Evolutionary conservation across 2,888 invertebrate species (phyloP), one percentile per base, ranked within the genome.

Genomic region (Laspeyria flexula): DNA sequence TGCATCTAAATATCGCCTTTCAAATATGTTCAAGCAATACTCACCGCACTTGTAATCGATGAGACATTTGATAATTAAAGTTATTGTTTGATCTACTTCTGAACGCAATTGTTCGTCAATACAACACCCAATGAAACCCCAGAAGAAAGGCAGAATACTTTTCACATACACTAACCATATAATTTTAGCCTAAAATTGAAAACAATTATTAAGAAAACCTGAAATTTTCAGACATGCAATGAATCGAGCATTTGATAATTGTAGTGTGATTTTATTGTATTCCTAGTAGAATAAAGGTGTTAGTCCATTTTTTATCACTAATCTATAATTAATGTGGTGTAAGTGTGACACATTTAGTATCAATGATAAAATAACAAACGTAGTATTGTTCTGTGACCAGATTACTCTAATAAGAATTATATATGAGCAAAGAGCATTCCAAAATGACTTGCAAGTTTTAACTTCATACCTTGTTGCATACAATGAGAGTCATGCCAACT

Each of bases 11-110:
- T n/a, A n/a, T n/a, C 30, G 30, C 40, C 30, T 40, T 29, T 16
- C 5, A 30, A 29, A 40, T 15, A 29, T 2, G 12, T 40, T 11
- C 0, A 21, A 0, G 31, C 15, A 39, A 42, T 34, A 53, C 79
- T 67, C 66, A 87, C 88, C 85, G 59, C 81, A 81, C 58, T 74
- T 70, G 47, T 83, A 84, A 46, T 86, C 81, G 27, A 86, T 87
- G 38, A 85, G 56, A 53, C 75, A 72, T 60, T 88, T 88, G 11
- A 86, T 77, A 6, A 86, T 78, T 0, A 81, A 49, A 4, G 74
- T 71, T 6, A 85, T 80, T 0, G 79, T 81, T 23, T 60, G 48
- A 12, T 81, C 77, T 12, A 86, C 85, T 60, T 86, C 80, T 46
- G 77, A 73, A 3, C 57, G 65, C 11, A 85, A 61, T 48, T 82